These are phyloP conservation scores for Caenorhabditis becei DNA, from an alignment of 2,888 invertebrate genomes.

Conservation along the genomic window DNA sequence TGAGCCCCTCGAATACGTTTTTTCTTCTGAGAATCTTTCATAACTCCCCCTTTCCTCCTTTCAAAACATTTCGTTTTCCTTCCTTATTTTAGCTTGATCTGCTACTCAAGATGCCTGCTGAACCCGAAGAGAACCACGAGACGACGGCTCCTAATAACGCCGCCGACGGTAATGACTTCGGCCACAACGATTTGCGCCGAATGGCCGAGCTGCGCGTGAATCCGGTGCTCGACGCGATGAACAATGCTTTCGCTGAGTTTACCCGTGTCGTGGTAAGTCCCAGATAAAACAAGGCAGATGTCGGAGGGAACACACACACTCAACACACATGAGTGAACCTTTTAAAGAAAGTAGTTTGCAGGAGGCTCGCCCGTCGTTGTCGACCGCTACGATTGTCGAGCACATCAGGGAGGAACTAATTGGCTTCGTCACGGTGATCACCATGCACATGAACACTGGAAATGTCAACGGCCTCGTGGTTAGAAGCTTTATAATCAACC, in stretches of 20 bases:
- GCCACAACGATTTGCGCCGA: not conserved
- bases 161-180: not conserved
- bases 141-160: not conserved
- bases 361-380: slow-evolving; percentile 28
- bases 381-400: slow-evolving; percentile 31
- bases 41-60: slow-evolving; percentile 28
- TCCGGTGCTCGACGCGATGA: slow-evolving; percentile 36
- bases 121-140: not conserved
- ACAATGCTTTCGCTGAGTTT: slow-evolving; percentile 38
- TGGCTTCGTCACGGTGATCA: slow-evolving; percentile 22
- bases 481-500: not conserved
- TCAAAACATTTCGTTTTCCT: slow-evolving; percentile 33
- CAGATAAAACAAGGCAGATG: not conserved
- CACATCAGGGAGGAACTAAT: slow-evolving; percentile 28
- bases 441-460: slow-evolving; percentile 49
- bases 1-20: slow-evolving; percentile 43
- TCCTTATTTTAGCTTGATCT: too few relatives aligned
- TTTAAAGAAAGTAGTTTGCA: slow-evolving; percentile 24
- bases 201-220: slow-evolving; percentile 24
- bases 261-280: slow-evolving; percentile 39
- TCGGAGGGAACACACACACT: not conserved
- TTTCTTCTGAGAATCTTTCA: slow-evolving; percentile 1
- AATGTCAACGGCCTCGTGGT: slow-evolving; percentile 34
- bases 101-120: slow-evolving; percentile 1
- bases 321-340: slow-evolving; percentile 17